Evolutionary conservation across 2,797 vertebrate genomes (phyloP).

Genomic region (Takifugu rubripes): DNA sequence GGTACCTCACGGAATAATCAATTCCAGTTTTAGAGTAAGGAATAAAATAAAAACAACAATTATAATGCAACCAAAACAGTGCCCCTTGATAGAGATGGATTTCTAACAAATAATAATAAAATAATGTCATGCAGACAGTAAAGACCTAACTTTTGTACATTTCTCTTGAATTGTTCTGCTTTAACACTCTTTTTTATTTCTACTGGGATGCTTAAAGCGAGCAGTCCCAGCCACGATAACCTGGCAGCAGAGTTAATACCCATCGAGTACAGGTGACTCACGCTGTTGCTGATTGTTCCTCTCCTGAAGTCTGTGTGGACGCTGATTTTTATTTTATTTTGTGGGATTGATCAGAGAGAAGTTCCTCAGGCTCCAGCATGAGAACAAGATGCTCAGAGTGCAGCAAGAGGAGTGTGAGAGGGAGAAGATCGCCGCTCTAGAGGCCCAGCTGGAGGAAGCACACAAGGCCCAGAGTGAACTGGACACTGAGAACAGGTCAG

Average conservation of each 20-base stretch:
- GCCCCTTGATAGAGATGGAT: too few species aligned
- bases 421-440: slow-evolving; percentile 82
- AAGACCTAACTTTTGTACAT: too few species aligned
- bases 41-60: too few species aligned
- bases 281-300: not conserved
- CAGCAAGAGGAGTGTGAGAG: slow-evolving; percentile 90
- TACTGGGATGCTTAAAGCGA: slow-evolving; percentile 70
- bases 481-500: slow-evolving; percentile 91
- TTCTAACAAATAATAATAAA: not conserved
- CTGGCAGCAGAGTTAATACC: slow-evolving; percentile 95
- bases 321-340: slow-evolving; percentile 1
- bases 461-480: slow-evolving; percentile 83
- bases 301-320: not conserved
- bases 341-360: slow-evolving; percentile 78
- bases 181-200: not conserved
- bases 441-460: slow-evolving; percentile 85
- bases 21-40: not conserved
- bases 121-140: too few species aligned
- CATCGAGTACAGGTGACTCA: slow-evolving; percentile 86
- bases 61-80: too few species aligned
- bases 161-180: too few species aligned
- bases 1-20: slow-evolving; percentile 67
- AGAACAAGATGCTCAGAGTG: slow-evolving; percentile 95
- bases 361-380: slow-evolving; percentile 92
- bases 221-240: slow-evolving; percentile 85